A percentile compares a stretch with the other conserved stretches of the same genome.
These are phyloP conservation scores for Drosophila seguyi DNA, from an alignment of 1,140 invertebrate genomes.

Conservation along the genomic window DNA sequence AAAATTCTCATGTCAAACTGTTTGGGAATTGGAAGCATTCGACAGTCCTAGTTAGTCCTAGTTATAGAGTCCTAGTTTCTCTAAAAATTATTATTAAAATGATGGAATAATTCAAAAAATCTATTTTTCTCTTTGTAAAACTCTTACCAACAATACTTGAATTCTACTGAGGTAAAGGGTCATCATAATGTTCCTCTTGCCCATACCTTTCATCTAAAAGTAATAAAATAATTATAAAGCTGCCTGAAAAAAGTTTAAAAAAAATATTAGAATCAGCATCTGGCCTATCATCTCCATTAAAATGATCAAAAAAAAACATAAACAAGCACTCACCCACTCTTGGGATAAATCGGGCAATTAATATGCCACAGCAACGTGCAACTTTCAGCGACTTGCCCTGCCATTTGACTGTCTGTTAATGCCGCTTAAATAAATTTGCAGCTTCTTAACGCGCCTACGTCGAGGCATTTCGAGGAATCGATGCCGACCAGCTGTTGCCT, in stretches of 20 bases:
- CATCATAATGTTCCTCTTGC: neutral
- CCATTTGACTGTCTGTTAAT: slow-evolving; percentile 79
- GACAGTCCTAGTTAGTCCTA: too few species aligned
- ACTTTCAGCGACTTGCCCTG: slow-evolving; percentile 54
- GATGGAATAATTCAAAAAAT: neutral
- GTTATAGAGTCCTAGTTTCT: too few species aligned
- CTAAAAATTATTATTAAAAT: too few species aligned
- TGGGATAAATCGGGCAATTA: slow-evolving; percentile 17
- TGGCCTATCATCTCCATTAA: slow-evolving; percentile 1
- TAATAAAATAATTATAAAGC: slow-evolving; percentile 7
- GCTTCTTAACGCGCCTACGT: slow-evolving; percentile 31
- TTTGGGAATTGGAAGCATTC: too few species aligned
- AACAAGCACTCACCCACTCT: slow-evolving; percentile 15
- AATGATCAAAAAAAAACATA: slow-evolving; percentile 17
- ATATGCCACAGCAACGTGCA: slow-evolving; percentile 42
- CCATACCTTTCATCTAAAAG: neutral
- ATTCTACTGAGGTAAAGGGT: neutral
- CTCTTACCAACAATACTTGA: neutral
- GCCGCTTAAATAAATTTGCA: slow-evolving; percentile 70
- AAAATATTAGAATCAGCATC: slow-evolving; percentile 17
- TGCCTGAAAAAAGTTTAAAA: neutral
- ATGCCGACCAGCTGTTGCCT: slow-evolving; percentile 70
- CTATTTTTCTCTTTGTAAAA: neutral
- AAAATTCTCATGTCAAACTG: too few species aligned
- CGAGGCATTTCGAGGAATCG: slow-evolving; percentile 43